Evolutionary conservation across 2,113 vertebrate genomes (phyloP).

Genomic region (Phyllopteryx taeniolatus): DNA sequence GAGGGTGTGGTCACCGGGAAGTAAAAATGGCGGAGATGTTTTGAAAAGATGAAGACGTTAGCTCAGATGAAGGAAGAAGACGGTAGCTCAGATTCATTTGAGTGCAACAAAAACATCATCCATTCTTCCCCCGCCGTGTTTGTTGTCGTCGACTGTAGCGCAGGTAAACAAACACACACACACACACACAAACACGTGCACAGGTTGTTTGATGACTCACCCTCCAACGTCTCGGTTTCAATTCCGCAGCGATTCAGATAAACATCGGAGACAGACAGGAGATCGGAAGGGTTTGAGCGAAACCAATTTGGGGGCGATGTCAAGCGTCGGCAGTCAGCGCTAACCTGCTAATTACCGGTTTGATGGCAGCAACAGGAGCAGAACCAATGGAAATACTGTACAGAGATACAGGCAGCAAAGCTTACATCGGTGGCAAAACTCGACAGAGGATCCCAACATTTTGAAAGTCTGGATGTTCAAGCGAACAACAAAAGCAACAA

Average conservation of each 20-base stretch:
- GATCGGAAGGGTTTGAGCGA: not conserved
- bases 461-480: no score
- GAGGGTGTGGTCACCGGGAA: not conserved
- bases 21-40: not conserved
- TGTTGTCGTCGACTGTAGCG: not conserved
- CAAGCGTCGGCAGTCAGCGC: slow-evolving; percentile 17
- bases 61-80: no score
- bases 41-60: not conserved
- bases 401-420: not conserved
- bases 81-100: not conserved
- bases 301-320: slow-evolving; percentile 22
- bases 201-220: slow-evolving; percentile 29
- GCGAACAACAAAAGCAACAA: not conserved
- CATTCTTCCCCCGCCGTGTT: not conserved
- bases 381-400: not conserved
- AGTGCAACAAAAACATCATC: not conserved
- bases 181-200: slow-evolving; percentile 11
- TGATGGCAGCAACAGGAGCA: slow-evolving; percentile 20
- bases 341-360: slow-evolving; percentile 34
- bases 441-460: not conserved
- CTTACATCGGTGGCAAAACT: not conserved
- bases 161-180: slow-evolving; percentile 23
- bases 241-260: slow-evolving; percentile 1
- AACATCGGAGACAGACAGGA: not conserved
- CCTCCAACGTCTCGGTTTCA: slow-evolving; percentile 5